Conservation (phyloP, 2,888 invertebrate genomes). For the Aricia artaxerxes region DNA sequence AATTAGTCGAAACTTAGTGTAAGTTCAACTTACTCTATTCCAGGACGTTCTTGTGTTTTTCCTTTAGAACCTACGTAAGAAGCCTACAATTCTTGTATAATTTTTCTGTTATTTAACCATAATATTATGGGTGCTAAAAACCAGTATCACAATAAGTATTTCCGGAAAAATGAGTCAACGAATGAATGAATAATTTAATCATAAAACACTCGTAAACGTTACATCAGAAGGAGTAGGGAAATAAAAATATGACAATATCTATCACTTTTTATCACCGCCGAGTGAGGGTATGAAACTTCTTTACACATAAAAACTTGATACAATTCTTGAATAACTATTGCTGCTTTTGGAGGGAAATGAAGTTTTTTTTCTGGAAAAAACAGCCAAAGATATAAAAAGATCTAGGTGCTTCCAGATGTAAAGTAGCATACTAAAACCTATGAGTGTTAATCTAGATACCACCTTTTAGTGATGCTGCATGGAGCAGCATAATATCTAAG, state of each 20-base stretch:
- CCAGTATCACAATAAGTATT: not conserved
- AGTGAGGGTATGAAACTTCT: not conserved
- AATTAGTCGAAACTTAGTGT: no score
- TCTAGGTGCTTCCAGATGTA: not conserved
- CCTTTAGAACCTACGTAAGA: no score
- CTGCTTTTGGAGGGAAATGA: not conserved
- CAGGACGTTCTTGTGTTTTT: no score
- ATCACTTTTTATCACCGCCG: not conserved
- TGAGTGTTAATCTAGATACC: no score
- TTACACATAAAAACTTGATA: slow-evolving; percentile 5
- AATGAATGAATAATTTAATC: slow-evolving; percentile 11
- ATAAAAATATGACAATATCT: slow-evolving; percentile 11
- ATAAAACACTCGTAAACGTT: slow-evolving; percentile 7
- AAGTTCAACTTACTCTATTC: no score
- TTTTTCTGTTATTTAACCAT: no score
- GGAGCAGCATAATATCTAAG: no score
- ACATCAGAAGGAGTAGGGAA: not conserved
- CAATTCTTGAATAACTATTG: slow-evolving; percentile 6
- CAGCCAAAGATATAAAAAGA: not conserved
- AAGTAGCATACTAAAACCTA: no score
- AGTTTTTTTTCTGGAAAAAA: not conserved
- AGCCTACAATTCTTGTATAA: no score
- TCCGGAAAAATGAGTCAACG: not conserved
- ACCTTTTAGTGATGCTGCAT: no score
- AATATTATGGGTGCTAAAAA: not conserved